Evolutionary conservation across 2,888 invertebrate genomes (phyloP).

Genomic region (Psylliodes chrysocephalus): DNA sequence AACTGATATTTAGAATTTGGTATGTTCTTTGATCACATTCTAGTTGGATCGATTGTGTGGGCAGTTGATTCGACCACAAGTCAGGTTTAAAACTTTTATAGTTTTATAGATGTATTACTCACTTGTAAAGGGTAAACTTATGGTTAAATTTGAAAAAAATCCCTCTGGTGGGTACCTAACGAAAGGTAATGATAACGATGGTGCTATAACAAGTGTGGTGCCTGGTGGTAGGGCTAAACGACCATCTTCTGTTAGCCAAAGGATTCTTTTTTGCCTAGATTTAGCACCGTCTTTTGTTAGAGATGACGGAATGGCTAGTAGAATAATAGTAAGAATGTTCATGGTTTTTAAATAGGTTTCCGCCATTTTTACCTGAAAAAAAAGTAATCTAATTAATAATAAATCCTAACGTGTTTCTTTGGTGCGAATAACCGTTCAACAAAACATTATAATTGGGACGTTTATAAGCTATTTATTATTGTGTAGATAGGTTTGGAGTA

Average conservation of each 20-base stretch:
- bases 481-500: too few relatives aligned
- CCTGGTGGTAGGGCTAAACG: conserved; percentile 86
- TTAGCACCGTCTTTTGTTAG: conserved; percentile 63
- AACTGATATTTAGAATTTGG: too few relatives aligned
- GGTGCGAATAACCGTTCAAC: too few relatives aligned
- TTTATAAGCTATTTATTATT: too few relatives aligned
- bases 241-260: conserved; percentile 87
- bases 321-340: conserved; percentile 28
- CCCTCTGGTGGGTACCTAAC: conserved; percentile 87
- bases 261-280: conserved; percentile 82
- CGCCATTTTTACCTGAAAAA: conserved; percentile 20
- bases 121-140: conserved; percentile 88
- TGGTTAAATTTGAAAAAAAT: conserved; percentile 84
- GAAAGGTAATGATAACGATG: conserved; percentile 83
- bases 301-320: conserved; percentile 40
- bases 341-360: conserved; percentile 23
- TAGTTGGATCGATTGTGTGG: too few relatives aligned
- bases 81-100: background rate
- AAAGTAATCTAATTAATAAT: background rate
- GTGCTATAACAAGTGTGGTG: conserved; percentile 81
- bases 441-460: too few relatives aligned
- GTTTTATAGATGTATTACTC: conserved; percentile 63
- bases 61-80: too few relatives aligned
- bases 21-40: too few relatives aligned
- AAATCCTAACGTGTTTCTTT: too few relatives aligned